phyloP scores from a whole-genome alignment of 1,140 invertebrate species.

The Lithobius niger region DNA sequence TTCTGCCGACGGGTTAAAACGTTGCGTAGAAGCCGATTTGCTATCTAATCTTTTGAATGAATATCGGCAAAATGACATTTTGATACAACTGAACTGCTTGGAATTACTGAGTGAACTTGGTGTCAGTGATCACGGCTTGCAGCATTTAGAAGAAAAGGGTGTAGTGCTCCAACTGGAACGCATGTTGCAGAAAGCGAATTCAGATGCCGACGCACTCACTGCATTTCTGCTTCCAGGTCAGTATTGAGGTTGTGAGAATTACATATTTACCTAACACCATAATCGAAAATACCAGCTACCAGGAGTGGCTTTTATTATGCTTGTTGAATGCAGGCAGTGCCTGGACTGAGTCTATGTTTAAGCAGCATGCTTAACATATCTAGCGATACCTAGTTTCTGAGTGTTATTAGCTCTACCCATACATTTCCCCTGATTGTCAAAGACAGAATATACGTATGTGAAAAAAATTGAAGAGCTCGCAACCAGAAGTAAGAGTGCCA shows the following conservation, averaged over 20 bases:
- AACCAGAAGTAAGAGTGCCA: too few relatives aligned
- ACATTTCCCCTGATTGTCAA: too few relatives aligned
- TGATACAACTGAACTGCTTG: conserved; percentile 59
- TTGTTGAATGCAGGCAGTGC: too few relatives aligned
- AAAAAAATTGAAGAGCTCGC: too few relatives aligned
- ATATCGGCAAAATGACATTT: conserved; percentile 49
- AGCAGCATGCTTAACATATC: too few relatives aligned
- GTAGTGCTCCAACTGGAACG: conserved; percentile 46
- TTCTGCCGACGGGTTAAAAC: conserved; percentile 41
- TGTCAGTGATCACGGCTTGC: conserved; percentile 47
- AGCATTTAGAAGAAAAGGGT: conserved; percentile 50
- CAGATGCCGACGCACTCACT: conserved; percentile 46
- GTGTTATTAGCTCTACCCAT: too few relatives aligned
- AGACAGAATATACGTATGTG: too few relatives aligned
- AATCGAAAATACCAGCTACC: too few relatives aligned
- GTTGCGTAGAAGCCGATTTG: conserved; percentile 44
- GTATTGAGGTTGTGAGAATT: conserved; percentile 1
- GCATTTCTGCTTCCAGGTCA: conserved; percentile 48
- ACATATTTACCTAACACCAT: background rate
- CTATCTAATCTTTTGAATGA: conserved; percentile 49
- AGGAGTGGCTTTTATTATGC: too few relatives aligned
- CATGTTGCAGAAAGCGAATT: conserved; percentile 40
- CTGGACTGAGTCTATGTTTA: too few relatives aligned
- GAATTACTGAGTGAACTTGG: conserved; percentile 57
- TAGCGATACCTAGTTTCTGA: too few relatives aligned